Evolutionary conservation across 1,140 invertebrate genomes (phyloP).

Genomic region (Brachionus sp.): DNA sequence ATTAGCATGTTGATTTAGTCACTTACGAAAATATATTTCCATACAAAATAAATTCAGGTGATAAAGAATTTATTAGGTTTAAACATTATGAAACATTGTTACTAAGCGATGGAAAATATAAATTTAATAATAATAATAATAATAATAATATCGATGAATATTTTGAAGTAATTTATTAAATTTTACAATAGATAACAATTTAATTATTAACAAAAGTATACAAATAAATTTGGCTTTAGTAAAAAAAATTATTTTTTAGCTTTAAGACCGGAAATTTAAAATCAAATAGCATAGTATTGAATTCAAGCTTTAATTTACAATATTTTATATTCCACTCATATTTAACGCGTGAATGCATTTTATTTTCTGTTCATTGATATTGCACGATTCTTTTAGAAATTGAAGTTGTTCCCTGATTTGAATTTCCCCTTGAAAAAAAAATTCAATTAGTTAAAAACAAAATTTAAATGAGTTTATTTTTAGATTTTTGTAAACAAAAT

Average conservation of each 20-base stretch:
- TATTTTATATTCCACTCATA: conserved; percentile 36
- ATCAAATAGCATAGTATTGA: neutral
- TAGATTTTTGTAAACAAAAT: too few relatives aligned
- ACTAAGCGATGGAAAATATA: neutral
- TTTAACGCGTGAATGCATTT: conserved; percentile 42
- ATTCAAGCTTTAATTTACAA: neutral
- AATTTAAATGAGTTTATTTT: neutral
- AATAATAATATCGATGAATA: too few relatives aligned
- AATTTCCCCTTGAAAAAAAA: conserved; percentile 32
- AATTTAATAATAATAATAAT: too few relatives aligned
- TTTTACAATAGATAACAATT: conserved; percentile 1
- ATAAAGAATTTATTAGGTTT: neutral
- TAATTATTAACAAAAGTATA: conserved; percentile 4
- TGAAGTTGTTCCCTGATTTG: conserved; percentile 42
- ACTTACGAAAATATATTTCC: neutral
- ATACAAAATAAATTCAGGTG: neutral
- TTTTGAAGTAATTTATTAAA: neutral
- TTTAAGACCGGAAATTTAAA: neutral
- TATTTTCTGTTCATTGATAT: conserved; percentile 40
- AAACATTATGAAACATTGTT: neutral
- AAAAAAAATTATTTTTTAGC: neutral
- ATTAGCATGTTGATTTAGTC: neutral
- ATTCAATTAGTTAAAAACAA: neutral
- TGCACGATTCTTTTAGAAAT: conserved; percentile 44
- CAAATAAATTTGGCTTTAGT: neutral